phyloP scores from a whole-genome alignment of 2,113 vertebrate species.

The Etheostoma cragini region DNA sequence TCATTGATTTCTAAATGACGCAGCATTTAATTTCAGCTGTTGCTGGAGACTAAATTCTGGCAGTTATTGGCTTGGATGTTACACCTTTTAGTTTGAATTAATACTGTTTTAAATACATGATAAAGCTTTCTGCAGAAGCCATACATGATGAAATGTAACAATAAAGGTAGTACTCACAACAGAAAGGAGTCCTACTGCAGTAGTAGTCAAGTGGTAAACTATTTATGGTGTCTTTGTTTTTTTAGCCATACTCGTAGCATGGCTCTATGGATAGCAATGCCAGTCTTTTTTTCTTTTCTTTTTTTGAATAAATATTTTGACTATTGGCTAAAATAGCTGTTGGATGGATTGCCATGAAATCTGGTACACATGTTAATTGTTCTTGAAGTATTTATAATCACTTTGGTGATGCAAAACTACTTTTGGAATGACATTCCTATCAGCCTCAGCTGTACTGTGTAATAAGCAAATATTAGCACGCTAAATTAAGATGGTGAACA shows the following conservation, averaged over 20 bases:
- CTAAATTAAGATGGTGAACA: neutral
- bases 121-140: neutral
- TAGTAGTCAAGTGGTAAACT: neutral
- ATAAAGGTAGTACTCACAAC: neutral
- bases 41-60: conserved; percentile 48
- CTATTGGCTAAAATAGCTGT: no score
- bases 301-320: no score
- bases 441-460: neutral
- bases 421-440: neutral
- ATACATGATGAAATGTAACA: neutral
- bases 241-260: no score
- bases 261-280: neutral
- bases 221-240: neutral
- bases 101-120: conserved; percentile 55
- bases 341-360: no score
- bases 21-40: conserved; percentile 64
- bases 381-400: no score
- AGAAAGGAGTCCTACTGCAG: neutral
- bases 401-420: neutral
- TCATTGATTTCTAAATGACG: conserved; percentile 69
- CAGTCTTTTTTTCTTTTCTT: neutral
- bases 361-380: no score
- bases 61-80: conserved; percentile 60
- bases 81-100: conserved; percentile 56
- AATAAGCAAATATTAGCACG: neutral